phyloP scores from a whole-genome alignment of 2,797 vertebrate species.

The Xiphophorus birchmanni region DNA sequence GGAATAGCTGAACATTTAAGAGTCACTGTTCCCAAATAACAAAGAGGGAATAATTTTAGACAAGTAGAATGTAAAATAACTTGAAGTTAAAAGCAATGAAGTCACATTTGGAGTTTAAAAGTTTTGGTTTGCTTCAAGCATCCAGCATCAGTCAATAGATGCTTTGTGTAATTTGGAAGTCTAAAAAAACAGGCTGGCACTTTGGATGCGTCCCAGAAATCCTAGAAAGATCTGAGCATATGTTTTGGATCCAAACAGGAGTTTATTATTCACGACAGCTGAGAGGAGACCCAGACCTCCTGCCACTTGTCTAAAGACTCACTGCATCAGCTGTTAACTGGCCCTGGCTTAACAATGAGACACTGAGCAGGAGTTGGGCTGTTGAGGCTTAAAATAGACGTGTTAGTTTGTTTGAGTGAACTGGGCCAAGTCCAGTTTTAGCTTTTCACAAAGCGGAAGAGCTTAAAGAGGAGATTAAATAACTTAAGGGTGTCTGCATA shows the following conservation, averaged over 20 bases:
- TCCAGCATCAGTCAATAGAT: not conserved
- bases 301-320: constrained; percentile 72
- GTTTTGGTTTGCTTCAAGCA: not conserved
- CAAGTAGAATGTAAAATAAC: not conserved
- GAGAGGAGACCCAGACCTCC: constrained; percentile 49
- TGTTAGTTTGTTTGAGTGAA: constrained; percentile 31
- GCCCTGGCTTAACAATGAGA: constrained; percentile 51
- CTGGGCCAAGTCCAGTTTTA: constrained; percentile 58
- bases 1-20: too few relatives aligned
- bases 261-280: constrained; percentile 71
- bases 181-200: constrained; percentile 5
- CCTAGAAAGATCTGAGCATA: constrained; percentile 46
- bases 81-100: not conserved
- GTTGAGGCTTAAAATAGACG: constrained; percentile 72
- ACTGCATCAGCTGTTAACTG: constrained; percentile 75
- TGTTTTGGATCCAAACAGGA: constrained; percentile 53
- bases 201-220: constrained; percentile 39
- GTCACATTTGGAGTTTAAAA: not conserved
- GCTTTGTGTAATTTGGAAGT: not conserved
- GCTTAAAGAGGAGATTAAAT: constrained; percentile 60
- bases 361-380: constrained; percentile 15
- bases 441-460: constrained; percentile 53
- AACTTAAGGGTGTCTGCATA: constrained; percentile 45
- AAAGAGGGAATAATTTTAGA: not conserved
- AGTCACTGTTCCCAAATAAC: not conserved